phyloP scores from a whole-genome alignment of 2,113 vertebrate species.

The Malurus cyaneus region DNA sequence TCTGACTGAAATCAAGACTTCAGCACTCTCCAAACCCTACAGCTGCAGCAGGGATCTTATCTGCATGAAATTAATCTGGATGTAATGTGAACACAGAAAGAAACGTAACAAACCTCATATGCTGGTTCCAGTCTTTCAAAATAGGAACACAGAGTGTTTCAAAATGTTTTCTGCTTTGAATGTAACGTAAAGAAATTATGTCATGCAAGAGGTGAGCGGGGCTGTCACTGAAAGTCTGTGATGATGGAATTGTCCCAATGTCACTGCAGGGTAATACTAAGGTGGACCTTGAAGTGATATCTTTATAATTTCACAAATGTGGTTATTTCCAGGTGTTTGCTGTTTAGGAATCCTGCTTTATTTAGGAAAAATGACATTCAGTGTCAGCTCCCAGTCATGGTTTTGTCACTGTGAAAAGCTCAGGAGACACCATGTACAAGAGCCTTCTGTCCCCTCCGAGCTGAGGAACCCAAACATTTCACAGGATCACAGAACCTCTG shows the following conservation, averaged over 20 bases:
- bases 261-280: background rate
- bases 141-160: background rate
- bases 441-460: accelerated
- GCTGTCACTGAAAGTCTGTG: background rate
- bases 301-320: background rate
- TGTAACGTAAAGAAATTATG: background rate
- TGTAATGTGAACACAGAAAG: background rate
- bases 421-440: background rate
- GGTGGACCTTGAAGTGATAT: accelerated
- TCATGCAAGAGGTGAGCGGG: background rate
- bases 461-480: background rate
- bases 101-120: background rate
- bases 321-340: background rate
- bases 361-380: background rate
- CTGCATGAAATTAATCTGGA: background rate
- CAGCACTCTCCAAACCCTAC: background rate
- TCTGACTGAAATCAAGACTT: background rate
- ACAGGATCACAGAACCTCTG: background rate
- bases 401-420: background rate
- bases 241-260: accelerated
- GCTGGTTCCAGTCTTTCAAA: background rate
- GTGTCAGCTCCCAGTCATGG: background rate
- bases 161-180: background rate
- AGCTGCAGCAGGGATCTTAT: background rate
- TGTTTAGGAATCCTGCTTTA: background rate